phyloP scores from a whole-genome alignment of 2,888 invertebrate species.

The Coleophora deauratella region DNA sequence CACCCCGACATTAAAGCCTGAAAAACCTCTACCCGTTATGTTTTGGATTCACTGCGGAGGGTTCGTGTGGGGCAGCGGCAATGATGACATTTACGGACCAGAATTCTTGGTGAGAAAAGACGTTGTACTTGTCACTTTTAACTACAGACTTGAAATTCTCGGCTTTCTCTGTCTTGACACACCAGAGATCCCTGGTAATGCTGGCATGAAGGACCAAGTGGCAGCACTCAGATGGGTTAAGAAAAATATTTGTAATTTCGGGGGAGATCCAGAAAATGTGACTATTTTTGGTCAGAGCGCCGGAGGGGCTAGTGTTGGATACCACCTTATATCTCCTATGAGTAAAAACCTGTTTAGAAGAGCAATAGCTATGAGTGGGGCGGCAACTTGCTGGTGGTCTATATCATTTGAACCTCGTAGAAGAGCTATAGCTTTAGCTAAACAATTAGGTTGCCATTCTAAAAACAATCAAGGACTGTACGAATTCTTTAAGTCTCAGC shows the following conservation, averaged over 20 bases:
- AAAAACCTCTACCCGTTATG: constrained; percentile 32
- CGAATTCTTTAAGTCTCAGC: constrained; percentile 27
- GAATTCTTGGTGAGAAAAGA: constrained; percentile 34
- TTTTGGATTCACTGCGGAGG: constrained; percentile 42
- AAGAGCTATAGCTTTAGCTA: constrained; percentile 23
- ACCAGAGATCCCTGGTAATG: constrained; percentile 72
- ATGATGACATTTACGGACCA: constrained; percentile 32
- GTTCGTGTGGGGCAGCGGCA: constrained; percentile 33
- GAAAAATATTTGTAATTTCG: constrained; percentile 30
- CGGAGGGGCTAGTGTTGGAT: constrained; percentile 28
- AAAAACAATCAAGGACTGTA: constrained; percentile 22
- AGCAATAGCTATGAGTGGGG: constrained; percentile 41
- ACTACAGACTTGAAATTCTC: constrained; percentile 58
- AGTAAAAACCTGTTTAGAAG: constrained; percentile 38
- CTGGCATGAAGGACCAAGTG: constrained; percentile 60
- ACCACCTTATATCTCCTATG: constrained; percentile 39
- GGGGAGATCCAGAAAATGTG: constrained; percentile 34
- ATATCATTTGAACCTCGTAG: constrained; percentile 18
- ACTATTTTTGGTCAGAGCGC: constrained; percentile 44
- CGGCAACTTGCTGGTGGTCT: constrained; percentile 25
- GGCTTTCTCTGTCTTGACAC: constrained; percentile 72
- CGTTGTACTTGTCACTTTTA: constrained; percentile 38
- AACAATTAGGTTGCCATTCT: constrained; percentile 23
- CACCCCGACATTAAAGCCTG: constrained; percentile 24
- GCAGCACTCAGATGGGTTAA: constrained; percentile 37